Conservation (phyloP, 2,888 invertebrate species). For the Mystacides longicornis region DNA sequence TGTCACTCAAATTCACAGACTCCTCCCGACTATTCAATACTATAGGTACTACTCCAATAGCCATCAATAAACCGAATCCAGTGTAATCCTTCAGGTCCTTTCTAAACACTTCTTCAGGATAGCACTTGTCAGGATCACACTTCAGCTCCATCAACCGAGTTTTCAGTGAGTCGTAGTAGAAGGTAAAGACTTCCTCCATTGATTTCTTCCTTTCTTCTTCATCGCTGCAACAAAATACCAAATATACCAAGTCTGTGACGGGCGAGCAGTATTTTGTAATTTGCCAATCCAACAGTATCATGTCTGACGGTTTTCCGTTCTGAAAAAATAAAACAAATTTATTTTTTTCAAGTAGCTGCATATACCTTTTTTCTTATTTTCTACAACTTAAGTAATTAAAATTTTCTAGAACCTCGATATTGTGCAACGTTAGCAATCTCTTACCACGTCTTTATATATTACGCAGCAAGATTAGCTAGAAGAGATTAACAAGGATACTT, state of each 20-base stretch:
- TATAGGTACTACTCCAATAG: neutral
- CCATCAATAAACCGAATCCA: slow-evolving; percentile 2
- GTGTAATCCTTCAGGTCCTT: slow-evolving; percentile 4
- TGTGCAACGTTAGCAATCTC: too few species aligned
- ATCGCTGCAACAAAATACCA: slow-evolving; percentile 10
- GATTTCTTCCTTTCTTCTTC: slow-evolving; percentile 6
- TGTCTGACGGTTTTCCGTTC: slow-evolving; percentile 10
- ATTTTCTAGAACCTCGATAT: too few species aligned
- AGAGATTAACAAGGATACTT: too few species aligned
- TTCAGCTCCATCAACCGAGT: neutral
- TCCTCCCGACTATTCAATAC: slow-evolving; percentile 5
- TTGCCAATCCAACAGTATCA: slow-evolving; percentile 21
- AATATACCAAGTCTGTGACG: slow-evolving; percentile 7
- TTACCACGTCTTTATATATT: too few species aligned
- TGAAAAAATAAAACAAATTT: too few species aligned
- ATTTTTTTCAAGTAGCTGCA: too few species aligned
- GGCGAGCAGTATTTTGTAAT: slow-evolving; percentile 9
- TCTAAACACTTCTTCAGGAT: slow-evolving; percentile 6
- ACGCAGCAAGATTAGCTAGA: too few species aligned
- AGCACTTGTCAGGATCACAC: slow-evolving; percentile 8
- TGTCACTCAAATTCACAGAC: slow-evolving; percentile 2
- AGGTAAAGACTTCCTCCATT: slow-evolving; percentile 3
- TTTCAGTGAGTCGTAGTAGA: slow-evolving; percentile 10
- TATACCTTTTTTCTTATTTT: too few species aligned
- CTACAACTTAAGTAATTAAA: too few species aligned